Base-by-base conservation (phyloP, 1,140 invertebrate genomes). In the Tenebrio molitor region DNA sequence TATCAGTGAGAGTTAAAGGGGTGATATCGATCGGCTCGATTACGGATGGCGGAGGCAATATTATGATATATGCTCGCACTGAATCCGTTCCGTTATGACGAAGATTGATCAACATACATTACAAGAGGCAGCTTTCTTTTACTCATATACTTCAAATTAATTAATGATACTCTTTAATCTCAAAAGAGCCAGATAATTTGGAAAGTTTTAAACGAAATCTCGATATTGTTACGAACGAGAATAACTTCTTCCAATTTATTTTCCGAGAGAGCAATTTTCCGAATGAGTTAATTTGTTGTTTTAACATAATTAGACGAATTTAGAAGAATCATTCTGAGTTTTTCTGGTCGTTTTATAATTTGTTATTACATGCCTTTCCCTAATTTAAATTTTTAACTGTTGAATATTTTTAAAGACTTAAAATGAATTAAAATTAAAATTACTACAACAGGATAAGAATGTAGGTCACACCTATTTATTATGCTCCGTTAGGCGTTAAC, bases 1-100 rank as follows among this genome's bases (percentile, higher is more conserved):
- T 63, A 63, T 63, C 33, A 79, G 44, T 50, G 44, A 10, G 19
- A 23, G 17, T 21, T 50, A 50, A 50, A 50, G 44, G 41, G 44
- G 44, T 19, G 44, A 21, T 50, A 50, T 50, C 17, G 44, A 50
- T 21, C 44, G 44, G 1, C 6, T n/a, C 44, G n/a, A 50, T 50
- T 50, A 7, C 7, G 36, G 12, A 41, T 29, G 25, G 25, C 8
- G 8, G 25, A 29, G 8, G 25, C 3, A 29, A 29, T 29, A 29
- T 29, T 29, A 29, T 8, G 25, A 29, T 29, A n/a, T n/a, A n/a
- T n/a, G n/a, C n/a, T n/a, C n/a, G n/a, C n/a, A n/a, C n/a, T n/a
- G n/a, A n/a, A n/a, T n/a, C n/a, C n/a, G n/a, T n/a, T n/a, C n/a
- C n/a, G n/a, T n/a, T n/a, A n/a, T n/a, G n/a, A n/a, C n/a, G n/a